phyloP scores from a whole-genome alignment of 2,888 invertebrate genomes.

The Microplitis deprimator region DNA sequence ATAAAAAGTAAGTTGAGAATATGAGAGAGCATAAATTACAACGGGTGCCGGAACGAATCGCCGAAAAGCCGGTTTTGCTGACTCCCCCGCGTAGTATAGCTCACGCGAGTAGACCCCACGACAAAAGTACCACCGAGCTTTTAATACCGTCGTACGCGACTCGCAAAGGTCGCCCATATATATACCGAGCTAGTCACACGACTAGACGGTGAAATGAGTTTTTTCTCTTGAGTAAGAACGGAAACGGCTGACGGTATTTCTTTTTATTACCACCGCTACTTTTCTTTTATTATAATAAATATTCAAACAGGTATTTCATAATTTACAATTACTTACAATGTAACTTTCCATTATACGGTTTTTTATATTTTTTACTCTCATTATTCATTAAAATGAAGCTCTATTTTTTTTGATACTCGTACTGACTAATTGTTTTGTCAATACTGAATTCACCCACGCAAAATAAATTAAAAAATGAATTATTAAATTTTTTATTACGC shows the following conservation, averaged over 20 bases:
- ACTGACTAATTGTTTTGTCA: not conserved
- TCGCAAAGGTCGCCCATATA: slow-evolving; percentile 42
- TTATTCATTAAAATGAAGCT: not conserved
- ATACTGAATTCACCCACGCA: not conserved
- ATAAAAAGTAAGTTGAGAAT: slow-evolving; percentile 47
- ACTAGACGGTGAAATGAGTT: slow-evolving; percentile 58
- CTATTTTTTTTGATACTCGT: not conserved
- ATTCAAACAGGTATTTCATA: slow-evolving; percentile 14
- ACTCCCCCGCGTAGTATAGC: slow-evolving; percentile 50
- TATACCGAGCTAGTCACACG: not conserved
- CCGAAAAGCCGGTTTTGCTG: slow-evolving; percentile 62
- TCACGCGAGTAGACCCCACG: slow-evolving; percentile 20
- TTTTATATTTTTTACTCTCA: not conserved
- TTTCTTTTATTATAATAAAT: slow-evolving; percentile 6
- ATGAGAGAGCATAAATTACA: slow-evolving; percentile 67
- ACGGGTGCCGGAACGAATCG: slow-evolving; percentile 56
- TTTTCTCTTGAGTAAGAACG: slow-evolving; percentile 49
- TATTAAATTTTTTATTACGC: not conserved
- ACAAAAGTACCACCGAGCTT: slow-evolving; percentile 50
- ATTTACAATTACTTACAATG: slow-evolving; percentile 9
- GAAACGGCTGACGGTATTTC: slow-evolving; percentile 38
- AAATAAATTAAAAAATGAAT: not conserved
- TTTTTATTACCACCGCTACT: slow-evolving; percentile 50
- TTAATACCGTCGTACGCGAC: slow-evolving; percentile 53
- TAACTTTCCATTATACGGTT: not conserved